phyloP scores from a whole-genome alignment of 2,113 vertebrate genomes.

The Noctilio leporinus region DNA sequence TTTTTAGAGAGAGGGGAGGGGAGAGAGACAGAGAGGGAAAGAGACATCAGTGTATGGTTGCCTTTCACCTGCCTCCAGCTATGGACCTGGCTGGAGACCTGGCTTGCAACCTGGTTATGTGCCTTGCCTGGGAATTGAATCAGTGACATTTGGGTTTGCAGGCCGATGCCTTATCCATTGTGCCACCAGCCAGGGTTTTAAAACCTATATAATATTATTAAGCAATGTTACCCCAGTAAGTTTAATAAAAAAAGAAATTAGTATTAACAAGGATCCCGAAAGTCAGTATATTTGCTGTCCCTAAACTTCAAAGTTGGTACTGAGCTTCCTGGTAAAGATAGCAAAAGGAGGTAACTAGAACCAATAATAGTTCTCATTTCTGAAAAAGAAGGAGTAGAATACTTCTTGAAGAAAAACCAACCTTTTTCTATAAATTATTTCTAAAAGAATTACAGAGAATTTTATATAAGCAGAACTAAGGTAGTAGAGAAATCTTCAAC shows the following conservation, averaged over 20 bases:
- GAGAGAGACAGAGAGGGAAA: no score
- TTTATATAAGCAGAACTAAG: background rate
- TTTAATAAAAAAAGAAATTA: background rate
- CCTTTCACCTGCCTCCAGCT: no score
- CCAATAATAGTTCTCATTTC: background rate
- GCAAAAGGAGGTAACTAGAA: background rate
- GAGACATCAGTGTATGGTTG: no score
- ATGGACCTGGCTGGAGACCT: no score
- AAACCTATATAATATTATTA: no score
- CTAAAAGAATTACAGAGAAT: background rate
- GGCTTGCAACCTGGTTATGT: no score
- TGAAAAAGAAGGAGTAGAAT: background rate
- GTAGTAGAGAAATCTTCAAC: background rate
- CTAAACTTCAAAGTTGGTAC: background rate
- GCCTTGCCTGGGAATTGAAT: no score
- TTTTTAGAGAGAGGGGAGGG: no score
- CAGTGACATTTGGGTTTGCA: no score
- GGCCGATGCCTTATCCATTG: no score
- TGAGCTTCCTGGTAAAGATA: background rate
- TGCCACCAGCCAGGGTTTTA: no score
- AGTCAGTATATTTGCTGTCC: background rate
- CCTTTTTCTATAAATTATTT: background rate
- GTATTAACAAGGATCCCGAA: background rate
- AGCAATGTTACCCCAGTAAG: no score
- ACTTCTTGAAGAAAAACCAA: background rate